These are phyloP conservation scores for Pocillopora damicornis DNA, from an alignment of 64 coral and sea anemone genomes.

Conservation along the genomic window DNA sequence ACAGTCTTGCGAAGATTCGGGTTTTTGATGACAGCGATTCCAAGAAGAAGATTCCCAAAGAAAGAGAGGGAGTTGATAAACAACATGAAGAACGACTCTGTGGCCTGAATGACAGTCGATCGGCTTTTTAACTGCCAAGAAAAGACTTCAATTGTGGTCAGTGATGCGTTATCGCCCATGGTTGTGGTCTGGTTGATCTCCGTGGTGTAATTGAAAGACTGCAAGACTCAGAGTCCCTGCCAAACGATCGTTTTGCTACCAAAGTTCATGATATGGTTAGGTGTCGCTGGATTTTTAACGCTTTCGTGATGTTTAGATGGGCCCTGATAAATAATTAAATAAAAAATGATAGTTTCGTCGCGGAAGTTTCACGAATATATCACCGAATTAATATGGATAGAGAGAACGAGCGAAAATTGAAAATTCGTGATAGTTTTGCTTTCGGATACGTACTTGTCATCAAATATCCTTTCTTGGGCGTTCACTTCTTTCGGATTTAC, in stretches of 20 bases:
- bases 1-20: constrained; percentile 40
- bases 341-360: too few relatives aligned
- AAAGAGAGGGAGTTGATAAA: constrained; percentile 44
- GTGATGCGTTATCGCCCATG: not conserved
- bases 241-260: not conserved
- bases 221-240: not conserved
- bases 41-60: constrained; percentile 43
- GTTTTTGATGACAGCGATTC: constrained; percentile 39
- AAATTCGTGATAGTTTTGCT: too few relatives aligned
- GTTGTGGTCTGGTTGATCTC: not conserved
- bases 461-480: too few relatives aligned
- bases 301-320: too few relatives aligned
- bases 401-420: too few relatives aligned
- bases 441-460: too few relatives aligned
- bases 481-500: too few relatives aligned
- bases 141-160: constrained; percentile 7
- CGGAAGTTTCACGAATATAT: too few relatives aligned
- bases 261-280: too few relatives aligned
- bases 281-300: too few relatives aligned
- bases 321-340: too few relatives aligned
- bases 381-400: too few relatives aligned
- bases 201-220: not conserved
- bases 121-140: constrained; percentile 19
- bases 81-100: constrained; percentile 55
- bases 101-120: not conserved